Conservation (phyloP, 1,140 invertebrate species). For the Charaxes varanes region DNA sequence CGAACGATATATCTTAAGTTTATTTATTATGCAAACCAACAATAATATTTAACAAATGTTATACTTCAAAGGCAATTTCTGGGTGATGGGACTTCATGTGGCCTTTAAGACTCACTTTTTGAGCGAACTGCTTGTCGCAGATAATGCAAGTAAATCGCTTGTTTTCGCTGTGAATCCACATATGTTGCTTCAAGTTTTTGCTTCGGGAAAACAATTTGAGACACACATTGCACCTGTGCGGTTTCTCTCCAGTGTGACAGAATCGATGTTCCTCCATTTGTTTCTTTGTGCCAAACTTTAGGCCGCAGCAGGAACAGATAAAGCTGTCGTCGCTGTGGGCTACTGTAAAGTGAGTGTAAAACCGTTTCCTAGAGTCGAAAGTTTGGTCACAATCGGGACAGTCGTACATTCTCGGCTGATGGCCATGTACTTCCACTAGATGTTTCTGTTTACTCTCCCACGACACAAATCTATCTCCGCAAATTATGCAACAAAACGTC, state of each 20-base stretch:
- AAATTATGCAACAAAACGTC: slow-evolving; percentile 41
- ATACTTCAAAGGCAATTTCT: slow-evolving; percentile 29
- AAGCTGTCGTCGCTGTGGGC: slow-evolving; percentile 45
- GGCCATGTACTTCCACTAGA: slow-evolving; percentile 31
- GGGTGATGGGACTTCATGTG: slow-evolving; percentile 54
- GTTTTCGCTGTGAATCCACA: slow-evolving; percentile 61
- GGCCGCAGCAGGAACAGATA: slow-evolving; percentile 43
- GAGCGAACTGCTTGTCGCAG: slow-evolving; percentile 73
- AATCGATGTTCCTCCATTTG: slow-evolving; percentile 42
- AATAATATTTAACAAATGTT: slow-evolving; percentile 4
- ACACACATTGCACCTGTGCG: slow-evolving; percentile 51
- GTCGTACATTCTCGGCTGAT: slow-evolving; percentile 30
- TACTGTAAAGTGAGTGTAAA: slow-evolving; percentile 48
- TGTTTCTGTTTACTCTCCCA: slow-evolving; percentile 53
- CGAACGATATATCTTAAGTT: slow-evolving; percentile 9
- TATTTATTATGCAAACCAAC: slow-evolving; percentile 11
- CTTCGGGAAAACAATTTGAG: slow-evolving; percentile 67
- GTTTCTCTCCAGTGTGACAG: slow-evolving; percentile 53
- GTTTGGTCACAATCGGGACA: slow-evolving; percentile 46
- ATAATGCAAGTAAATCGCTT: slow-evolving; percentile 56
- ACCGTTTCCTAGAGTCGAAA: slow-evolving; percentile 34
- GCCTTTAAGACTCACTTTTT: slow-evolving; percentile 54
- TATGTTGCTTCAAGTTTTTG: slow-evolving; percentile 71
- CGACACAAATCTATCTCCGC: slow-evolving; percentile 47
- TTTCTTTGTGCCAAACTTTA: slow-evolving; percentile 40